Conservation (phyloP, 1,140 invertebrate genomes). For the Lasioglossum albipes region DNA sequence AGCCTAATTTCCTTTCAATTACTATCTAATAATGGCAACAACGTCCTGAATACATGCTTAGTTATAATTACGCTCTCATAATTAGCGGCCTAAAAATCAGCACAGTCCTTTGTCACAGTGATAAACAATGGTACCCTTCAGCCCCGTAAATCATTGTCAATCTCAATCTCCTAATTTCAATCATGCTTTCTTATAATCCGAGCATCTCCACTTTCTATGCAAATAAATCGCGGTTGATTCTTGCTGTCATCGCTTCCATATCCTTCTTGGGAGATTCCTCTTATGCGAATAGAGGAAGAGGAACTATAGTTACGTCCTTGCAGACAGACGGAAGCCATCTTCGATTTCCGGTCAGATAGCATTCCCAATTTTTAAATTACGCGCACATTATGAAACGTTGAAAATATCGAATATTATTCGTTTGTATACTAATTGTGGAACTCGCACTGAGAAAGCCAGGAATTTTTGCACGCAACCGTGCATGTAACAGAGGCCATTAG, state of each 20-base stretch:
- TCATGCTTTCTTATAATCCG: background rate
- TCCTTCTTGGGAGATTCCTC: background rate
- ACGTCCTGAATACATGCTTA: background rate
- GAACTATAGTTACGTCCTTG: background rate
- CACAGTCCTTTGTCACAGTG: background rate
- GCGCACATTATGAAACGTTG: too few species aligned
- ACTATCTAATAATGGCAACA: background rate
- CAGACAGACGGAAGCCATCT: background rate
- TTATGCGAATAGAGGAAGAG: background rate
- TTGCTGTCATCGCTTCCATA: background rate
- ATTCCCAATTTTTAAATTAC: slow-evolving; percentile 5
- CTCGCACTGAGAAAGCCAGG: too few species aligned
- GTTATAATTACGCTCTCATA: slow-evolving; percentile 8
- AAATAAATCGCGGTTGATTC: background rate
- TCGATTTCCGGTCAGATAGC: background rate
- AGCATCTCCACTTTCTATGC: background rate
- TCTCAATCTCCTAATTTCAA: slow-evolving; percentile 6
- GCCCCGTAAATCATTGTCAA: background rate
- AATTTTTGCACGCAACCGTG: too few species aligned
- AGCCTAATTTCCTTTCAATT: slow-evolving; percentile 5
- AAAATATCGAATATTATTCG: too few species aligned
- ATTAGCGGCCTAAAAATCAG: slow-evolving; percentile 6
- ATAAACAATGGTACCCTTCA: slow-evolving; percentile 3
- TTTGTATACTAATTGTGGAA: too few species aligned
- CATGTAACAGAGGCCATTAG: too few species aligned